Base-by-base conservation (phyloP, 2,113 vertebrate genomes). In the Manacus vitellinus region DNA sequence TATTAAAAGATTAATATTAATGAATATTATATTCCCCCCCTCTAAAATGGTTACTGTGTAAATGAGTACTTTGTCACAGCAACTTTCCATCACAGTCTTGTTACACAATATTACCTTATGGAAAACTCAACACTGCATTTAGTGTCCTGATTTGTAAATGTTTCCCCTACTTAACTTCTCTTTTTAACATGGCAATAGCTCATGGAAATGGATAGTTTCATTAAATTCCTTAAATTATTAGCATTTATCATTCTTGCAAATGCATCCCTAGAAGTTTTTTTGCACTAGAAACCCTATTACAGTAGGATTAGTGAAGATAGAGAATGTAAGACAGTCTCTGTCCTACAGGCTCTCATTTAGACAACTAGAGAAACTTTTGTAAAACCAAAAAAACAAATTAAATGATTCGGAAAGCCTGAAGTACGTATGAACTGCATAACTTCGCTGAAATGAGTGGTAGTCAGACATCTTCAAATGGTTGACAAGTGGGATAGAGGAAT, bases 181-280 rank as follows among this genome's bases (percentile, higher is more conserved):
- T 81, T 65, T 81, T 84, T 92, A 84, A 72, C 62, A 43, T n/a
- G 21, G 52, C 9, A 14, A 81, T 93, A 82, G 30, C 71, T 96
- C 88, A 96, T 81, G 81, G 68, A 92, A 94, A 95, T 39, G 6
- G 74, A 92, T 95, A 76, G 70, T 92, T 94, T 94, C 47, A 95
- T 92, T 92, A 94, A 63, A 31, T 83, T 84, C 37, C 71, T 90
- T 67, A 81, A 92, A 90, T 80, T 92, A 85, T 89, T 83, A n/a
- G 12, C 83, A 73, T 96, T 96, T 93, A 62, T 94, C 71, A 88
- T 79, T 88, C n/a, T 67, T 66, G 61, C 67, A 66, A 89, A 70
- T 44, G 27, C 14, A 76, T 59, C 30, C 17, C 19, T 65, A 28
- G 31, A 85, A 91, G 22, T 70, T 6, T 44, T 14, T 75, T 85